Evolutionary conservation across 2,797 vertebrate genomes (phyloP).

Genomic region (Netta rufina): DNA sequence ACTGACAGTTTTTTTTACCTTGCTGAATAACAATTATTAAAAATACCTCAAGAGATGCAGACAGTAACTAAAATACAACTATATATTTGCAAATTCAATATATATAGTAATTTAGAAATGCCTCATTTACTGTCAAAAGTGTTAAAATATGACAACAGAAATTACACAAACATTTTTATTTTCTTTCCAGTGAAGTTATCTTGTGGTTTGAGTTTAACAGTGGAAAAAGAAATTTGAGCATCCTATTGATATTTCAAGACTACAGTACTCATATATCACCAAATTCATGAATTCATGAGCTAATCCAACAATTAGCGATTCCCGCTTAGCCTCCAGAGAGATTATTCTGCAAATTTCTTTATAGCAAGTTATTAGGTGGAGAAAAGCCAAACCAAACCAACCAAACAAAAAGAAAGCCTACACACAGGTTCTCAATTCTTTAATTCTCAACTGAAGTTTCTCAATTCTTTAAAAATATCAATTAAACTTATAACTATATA

Average conservation of each 20-base stretch:
- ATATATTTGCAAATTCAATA: background rate
- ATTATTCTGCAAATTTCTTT: background rate
- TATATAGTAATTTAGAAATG: background rate
- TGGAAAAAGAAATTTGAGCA: background rate
- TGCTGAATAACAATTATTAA: background rate
- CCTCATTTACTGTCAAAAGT: background rate
- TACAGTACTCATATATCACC: background rate
- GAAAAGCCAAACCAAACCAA: background rate
- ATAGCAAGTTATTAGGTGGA: rapidly evolving
- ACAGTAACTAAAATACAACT: background rate
- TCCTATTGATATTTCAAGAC: background rate
- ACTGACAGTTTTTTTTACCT: background rate
- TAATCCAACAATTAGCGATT: background rate
- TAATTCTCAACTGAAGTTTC: background rate
- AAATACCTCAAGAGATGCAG: background rate
- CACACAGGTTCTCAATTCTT: background rate
- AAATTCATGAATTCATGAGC: background rate
- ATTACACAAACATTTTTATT: background rate
- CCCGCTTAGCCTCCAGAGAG: background rate
- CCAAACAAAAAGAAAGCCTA: background rate
- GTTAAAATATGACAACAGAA: background rate
- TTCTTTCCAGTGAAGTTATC: background rate
- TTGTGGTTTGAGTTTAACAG: background rate
- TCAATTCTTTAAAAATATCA: background rate
- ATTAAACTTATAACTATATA: background rate